Evolutionary conservation across 53 echinoderm and acorn worm genomes (phyloP).

Genomic region (Glandiceps talaboti): DNA sequence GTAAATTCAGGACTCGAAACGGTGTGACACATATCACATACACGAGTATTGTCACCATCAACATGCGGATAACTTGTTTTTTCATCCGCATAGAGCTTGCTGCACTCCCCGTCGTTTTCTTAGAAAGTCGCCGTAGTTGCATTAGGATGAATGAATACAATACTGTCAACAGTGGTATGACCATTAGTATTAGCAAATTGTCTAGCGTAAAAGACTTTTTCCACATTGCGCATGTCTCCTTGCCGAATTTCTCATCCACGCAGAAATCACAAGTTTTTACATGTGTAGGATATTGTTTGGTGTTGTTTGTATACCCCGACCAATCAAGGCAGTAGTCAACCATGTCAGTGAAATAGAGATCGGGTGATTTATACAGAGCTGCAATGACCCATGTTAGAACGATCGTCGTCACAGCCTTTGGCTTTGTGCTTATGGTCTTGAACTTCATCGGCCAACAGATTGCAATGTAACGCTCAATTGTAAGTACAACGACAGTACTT

Average conservation of each 20-base stretch:
- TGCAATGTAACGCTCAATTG: conserved; percentile 82
- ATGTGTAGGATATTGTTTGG: conserved; percentile 24
- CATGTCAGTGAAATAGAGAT: conserved; percentile 46
- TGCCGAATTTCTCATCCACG: neutral
- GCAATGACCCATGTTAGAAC: conserved; percentile 61
- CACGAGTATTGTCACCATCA: conserved; percentile 84
- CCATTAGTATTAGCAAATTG: conserved; percentile 82
- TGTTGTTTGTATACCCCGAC: conserved; percentile 13
- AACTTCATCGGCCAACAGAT: conserved; percentile 95
- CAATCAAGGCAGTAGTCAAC: conserved; percentile 30
- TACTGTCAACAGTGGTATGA: conserved; percentile 77
- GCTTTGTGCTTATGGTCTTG: conserved; percentile 74
- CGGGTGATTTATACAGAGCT: conserved; percentile 72
- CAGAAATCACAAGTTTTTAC: conserved; percentile 44
- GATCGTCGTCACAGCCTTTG: conserved; percentile 64
- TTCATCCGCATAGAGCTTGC: conserved; percentile 84
- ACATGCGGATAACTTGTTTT: conserved; percentile 95
- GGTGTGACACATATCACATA: conserved; percentile 92
- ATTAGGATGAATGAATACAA: conserved; percentile 72
- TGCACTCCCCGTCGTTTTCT: conserved; percentile 47
- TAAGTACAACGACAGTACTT: conserved; percentile 77
- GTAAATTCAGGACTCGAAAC: conserved; percentile 80
- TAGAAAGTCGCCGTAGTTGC: conserved; percentile 67
- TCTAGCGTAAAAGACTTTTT: conserved; percentile 55
- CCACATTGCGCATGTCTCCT: conserved; percentile 29